Conservation (phyloP, 1,140 invertebrate species). For the Cydia amplana region DNA sequence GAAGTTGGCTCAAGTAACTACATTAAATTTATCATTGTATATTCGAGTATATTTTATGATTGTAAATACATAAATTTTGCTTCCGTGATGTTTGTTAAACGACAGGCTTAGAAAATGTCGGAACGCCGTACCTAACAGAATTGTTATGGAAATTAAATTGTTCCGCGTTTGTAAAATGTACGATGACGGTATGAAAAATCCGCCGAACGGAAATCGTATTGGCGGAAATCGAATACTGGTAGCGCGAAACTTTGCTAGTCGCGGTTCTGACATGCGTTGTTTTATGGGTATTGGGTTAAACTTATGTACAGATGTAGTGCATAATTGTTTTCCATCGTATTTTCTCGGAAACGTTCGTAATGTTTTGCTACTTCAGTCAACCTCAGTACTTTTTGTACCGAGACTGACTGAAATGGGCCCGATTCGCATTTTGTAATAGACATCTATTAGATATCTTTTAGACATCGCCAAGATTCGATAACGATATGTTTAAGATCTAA, state of each 20-base stretch:
- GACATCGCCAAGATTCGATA: no score
- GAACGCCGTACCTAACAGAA: neutral
- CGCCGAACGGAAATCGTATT: neutral
- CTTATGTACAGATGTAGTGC: no score
- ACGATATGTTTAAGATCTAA: no score
- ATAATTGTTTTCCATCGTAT: no score
- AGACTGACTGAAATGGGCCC: no score
- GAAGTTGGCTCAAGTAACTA: neutral
- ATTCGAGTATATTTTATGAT: no score
- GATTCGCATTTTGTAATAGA: no score
- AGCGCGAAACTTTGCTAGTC: neutral
- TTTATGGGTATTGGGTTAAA: neutral
- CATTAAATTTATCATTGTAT: neutral
- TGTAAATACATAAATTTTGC: neutral
- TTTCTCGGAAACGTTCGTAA: no score
- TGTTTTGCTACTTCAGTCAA: no score
- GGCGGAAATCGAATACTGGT: conserved; percentile 1
- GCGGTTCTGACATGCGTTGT: neutral
- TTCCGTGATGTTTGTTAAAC: neutral
- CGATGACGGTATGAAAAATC: conserved; percentile 14
- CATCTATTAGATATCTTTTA: no score
- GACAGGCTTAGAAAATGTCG: no score
- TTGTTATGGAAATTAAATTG: neutral
- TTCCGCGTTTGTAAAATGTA: neutral
- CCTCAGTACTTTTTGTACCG: no score